These are phyloP conservation scores for Chalcosyrphus nemorum DNA, from an alignment of 2,888 invertebrate genomes.

Conservation along the genomic window DNA sequence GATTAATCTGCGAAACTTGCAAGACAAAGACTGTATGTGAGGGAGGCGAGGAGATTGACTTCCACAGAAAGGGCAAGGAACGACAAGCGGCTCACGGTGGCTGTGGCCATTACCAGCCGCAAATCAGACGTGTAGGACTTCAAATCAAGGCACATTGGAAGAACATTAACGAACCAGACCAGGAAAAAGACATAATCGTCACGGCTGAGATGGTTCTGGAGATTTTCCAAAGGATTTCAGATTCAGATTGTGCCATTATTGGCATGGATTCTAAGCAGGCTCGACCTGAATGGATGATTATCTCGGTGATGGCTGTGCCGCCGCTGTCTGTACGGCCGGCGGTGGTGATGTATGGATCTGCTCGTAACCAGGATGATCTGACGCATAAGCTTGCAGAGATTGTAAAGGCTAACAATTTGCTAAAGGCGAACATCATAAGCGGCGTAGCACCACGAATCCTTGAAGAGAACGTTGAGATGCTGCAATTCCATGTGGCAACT, in stretches of 20 bases:
- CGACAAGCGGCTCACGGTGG: slow-evolving; percentile 82
- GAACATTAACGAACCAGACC: slow-evolving; percentile 91
- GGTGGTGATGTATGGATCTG: slow-evolving; percentile 90
- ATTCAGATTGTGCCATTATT: slow-evolving; percentile 95
- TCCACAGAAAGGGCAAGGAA: slow-evolving; percentile 2
- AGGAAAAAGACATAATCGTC: slow-evolving; percentile 94
- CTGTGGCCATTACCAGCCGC: slow-evolving; percentile 97
- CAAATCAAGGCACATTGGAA: slow-evolving; percentile 98
- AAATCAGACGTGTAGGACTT: slow-evolving; percentile 91
- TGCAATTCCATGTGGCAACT: slow-evolving; percentile 87
- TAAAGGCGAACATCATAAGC: slow-evolving; percentile 84
- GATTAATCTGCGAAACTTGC: slow-evolving; percentile 93
- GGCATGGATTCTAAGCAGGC: slow-evolving; percentile 97
- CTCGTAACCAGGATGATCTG: slow-evolving; percentile 86
- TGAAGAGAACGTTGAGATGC: slow-evolving; percentile 85
- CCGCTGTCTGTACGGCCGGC: slow-evolving; percentile 96
- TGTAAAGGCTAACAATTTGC: slow-evolving; percentile 86
- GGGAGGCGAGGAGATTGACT: slow-evolving; percentile 97
- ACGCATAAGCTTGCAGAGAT: slow-evolving; percentile 87
- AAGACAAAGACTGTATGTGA: slow-evolving; percentile 98
- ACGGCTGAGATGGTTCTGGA: slow-evolving; percentile 98
- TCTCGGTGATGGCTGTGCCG: slow-evolving; percentile 95
- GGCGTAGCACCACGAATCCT: slow-evolving; percentile 87
- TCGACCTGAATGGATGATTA: slow-evolving; percentile 97
- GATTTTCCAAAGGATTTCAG: slow-evolving; percentile 94